Evolutionary conservation across 2,797 vertebrate genomes (phyloP).

Genomic region (Meda fulgida): DNA sequence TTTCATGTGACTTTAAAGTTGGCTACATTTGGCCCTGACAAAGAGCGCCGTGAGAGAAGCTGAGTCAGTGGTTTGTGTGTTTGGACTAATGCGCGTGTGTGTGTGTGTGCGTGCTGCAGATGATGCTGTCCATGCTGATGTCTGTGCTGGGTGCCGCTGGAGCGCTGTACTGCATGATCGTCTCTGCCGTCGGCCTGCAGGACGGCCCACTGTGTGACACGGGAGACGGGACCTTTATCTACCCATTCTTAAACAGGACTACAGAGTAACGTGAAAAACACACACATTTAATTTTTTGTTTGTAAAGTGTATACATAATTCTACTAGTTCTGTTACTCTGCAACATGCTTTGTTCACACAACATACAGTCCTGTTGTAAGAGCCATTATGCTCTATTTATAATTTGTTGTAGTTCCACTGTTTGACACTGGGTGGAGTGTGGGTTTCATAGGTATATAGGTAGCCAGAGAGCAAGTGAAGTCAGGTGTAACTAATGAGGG

Average conservation of each 20-base stretch:
- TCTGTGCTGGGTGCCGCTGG: slow-evolving; percentile 61
- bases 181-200: slow-evolving; percentile 57
- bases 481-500: too few species aligned
- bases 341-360: too few species aligned
- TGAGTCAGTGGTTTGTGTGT: neutral
- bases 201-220: slow-evolving; percentile 62
- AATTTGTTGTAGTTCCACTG: too few species aligned
- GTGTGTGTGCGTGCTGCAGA: slow-evolving; percentile 21
- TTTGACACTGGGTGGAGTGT: too few species aligned
- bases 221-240: slow-evolving; percentile 75
- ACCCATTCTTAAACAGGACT: slow-evolving; percentile 87
- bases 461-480: too few species aligned
- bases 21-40: neutral
- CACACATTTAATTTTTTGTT: neutral
- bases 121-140: slow-evolving; percentile 61
- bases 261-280: slow-evolving; percentile 73
- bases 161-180: slow-evolving; percentile 53
- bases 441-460: too few species aligned
- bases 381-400: too few species aligned
- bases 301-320: neutral
- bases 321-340: too few species aligned
- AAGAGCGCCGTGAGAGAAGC: neutral
- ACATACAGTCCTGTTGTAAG: neutral
- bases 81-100: neutral
- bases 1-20: neutral